Conservation (phyloP, 1,140 invertebrate species). For the Linepithema humile region DNA sequence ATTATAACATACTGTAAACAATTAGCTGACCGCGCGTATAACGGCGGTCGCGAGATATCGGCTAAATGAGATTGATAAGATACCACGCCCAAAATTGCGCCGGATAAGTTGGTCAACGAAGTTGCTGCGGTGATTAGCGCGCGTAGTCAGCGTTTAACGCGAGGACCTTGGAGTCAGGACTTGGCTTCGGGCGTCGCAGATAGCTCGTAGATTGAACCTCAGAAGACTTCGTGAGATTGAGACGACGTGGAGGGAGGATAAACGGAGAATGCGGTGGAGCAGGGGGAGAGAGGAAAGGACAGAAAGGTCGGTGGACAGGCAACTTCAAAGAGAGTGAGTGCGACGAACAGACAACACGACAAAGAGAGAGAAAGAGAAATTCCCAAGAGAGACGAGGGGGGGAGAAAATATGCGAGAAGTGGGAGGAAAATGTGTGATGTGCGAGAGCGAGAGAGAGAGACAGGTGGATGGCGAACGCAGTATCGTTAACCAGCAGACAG, state of each 20-base stretch:
- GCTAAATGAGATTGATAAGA: slow-evolving; percentile 31
- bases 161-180: neutral
- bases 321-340: neutral
- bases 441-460: neutral
- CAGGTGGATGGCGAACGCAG: slow-evolving; percentile 32
- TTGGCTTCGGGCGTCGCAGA: neutral
- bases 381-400: neutral
- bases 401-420: neutral
- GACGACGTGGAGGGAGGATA: neutral
- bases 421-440: neutral
- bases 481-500: slow-evolving; percentile 63
- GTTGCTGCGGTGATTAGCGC: slow-evolving; percentile 4
- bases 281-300: neutral
- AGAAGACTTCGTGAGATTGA: neutral
- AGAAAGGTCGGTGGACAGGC: slow-evolving; percentile 23
- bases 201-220: neutral
- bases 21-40: neutral
- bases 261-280: neutral
- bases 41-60: neutral
- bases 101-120: slow-evolving; percentile 21
- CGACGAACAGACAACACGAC: slow-evolving; percentile 17
- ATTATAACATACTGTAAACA: neutral
- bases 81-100: slow-evolving; percentile 12
- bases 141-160: slow-evolving; percentile 1
- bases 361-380: slow-evolving; percentile 31